Conservation (phyloP, 2,888 invertebrate genomes). For the Lordiphosa fenestrarum region DNA sequence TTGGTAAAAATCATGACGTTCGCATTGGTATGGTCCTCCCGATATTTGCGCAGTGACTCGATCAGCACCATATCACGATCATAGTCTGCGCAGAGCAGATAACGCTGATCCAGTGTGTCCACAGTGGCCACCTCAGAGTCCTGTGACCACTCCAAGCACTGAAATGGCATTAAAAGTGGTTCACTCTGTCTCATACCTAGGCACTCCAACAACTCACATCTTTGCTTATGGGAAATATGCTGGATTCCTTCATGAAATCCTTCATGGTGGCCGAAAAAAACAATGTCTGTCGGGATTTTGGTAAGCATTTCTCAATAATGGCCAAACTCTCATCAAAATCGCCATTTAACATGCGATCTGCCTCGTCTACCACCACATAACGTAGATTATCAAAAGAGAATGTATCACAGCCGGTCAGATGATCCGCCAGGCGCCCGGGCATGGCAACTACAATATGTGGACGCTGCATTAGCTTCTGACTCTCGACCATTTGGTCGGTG, state of each 20-base stretch:
- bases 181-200: too few species aligned
- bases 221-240: conserved; percentile 83
- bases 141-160: conserved; percentile 84
- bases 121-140: conserved; percentile 90
- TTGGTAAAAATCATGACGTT: conserved; percentile 97
- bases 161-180: not conserved
- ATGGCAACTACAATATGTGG: conserved; percentile 98
- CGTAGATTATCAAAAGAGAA: conserved; percentile 89
- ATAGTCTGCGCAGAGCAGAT: conserved; percentile 94
- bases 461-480: conserved; percentile 88
- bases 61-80: conserved; percentile 96
- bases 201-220: conserved; percentile 81
- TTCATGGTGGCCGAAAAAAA: conserved; percentile 98
- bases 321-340: conserved; percentile 91
- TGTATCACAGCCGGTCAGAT: conserved; percentile 92
- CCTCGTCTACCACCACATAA: conserved; percentile 97
- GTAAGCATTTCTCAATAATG: conserved; percentile 88
- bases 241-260: conserved; percentile 86
- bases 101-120: conserved; percentile 93
- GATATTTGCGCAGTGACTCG: conserved; percentile 88
- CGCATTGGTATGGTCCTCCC: conserved; percentile 86
- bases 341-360: conserved; percentile 89
- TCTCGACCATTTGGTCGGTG: conserved; percentile 94
- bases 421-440: conserved; percentile 96
- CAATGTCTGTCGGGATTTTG: conserved; percentile 90